Evolutionary conservation across 1,140 invertebrate genomes (phyloP), one percentile per base, ranked within the genome.

Genomic region (Aphaenogaster rudis): DNA sequence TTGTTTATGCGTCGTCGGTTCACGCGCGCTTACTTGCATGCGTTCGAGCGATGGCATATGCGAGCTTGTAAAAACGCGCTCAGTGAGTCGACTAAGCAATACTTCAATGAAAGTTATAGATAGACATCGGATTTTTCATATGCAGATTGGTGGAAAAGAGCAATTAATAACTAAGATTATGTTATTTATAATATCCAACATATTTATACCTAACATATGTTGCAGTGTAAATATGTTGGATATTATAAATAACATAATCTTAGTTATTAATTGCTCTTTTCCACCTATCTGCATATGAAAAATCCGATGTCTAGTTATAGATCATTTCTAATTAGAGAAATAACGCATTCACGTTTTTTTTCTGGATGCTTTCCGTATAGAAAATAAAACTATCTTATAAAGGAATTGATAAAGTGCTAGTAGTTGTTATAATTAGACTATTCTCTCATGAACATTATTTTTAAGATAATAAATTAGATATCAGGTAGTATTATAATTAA

Each of bases 1-100:
- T 86, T 90, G 87, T 67, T 87, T 87, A 88, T 69, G 45, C 64
- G 17, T 74, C 57, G 33, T 72, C 45, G 52, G 36, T 57, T 80
- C 48, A 63, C 61, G 39, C 52, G 52, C 54, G 69, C 74, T 42
- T 87, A 85, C 66, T 28, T 57, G 57, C 67, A 17, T 7, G 7
- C 42, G 9, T 66, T 50, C 39, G 50, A 52, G 4, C 59, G 50
- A 86, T 84, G 17, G 63, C 33, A 33, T 1, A 13, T 28, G 39
- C 52, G 21, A 67, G 59, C 77, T 50, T 17, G 76, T 21, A 39
- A 66, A 87, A 88, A 76, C 74, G 61, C 67, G 61, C 82, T 50
- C 33, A 61, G 76, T 45, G 17, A 76, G 13, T 28, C n/a, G 72
- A 59, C 45, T 45, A 77, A 85, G 72, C 28, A 13, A 54, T 39